These are phyloP conservation scores for Antheraea yamamai DNA, from an alignment of 2,888 invertebrate genomes.

Conservation along the genomic window DNA sequence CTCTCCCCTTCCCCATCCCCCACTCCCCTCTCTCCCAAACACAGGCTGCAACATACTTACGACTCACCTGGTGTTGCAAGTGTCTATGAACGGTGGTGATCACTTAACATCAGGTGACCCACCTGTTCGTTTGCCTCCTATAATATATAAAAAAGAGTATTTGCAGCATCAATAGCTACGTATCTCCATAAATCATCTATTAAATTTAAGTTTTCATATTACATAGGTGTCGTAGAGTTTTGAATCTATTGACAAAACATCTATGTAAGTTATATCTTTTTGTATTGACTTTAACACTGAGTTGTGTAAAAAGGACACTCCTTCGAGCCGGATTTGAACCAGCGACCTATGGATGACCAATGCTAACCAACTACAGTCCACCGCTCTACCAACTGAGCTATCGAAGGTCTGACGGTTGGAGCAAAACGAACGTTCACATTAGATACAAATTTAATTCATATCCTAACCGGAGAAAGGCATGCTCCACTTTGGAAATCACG, in stretches of 20 bases:
- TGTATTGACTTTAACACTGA: not conserved
- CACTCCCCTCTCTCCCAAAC: too few species aligned
- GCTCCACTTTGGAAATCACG: conserved; percentile 10
- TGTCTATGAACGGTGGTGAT: too few species aligned
- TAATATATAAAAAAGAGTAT: too few species aligned
- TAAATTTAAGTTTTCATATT: too few species aligned
- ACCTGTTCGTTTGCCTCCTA: too few species aligned
- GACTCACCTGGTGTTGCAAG: too few species aligned
- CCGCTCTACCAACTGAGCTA: conserved; percentile 83
- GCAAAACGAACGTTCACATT: not conserved
- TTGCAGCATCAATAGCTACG: too few species aligned
- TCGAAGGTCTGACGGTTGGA: conserved; percentile 59
- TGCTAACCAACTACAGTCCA: conserved; percentile 69
- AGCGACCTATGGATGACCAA: conserved; percentile 82
- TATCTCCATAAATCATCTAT: too few species aligned
- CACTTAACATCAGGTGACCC: too few species aligned
- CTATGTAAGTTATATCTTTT: not conserved
- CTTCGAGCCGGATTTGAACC: conserved; percentile 84
- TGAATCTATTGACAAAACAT: not conserved
- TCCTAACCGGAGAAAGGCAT: conserved; percentile 4
- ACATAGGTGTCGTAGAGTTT: too few species aligned
- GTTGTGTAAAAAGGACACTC: conserved; percentile 45
- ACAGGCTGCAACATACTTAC: too few species aligned
- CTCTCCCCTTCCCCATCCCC: too few species aligned
- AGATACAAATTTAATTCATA: not conserved